Evolutionary conservation across 2,888 invertebrate genomes (phyloP).

Genomic region (Nineta flava): DNA sequence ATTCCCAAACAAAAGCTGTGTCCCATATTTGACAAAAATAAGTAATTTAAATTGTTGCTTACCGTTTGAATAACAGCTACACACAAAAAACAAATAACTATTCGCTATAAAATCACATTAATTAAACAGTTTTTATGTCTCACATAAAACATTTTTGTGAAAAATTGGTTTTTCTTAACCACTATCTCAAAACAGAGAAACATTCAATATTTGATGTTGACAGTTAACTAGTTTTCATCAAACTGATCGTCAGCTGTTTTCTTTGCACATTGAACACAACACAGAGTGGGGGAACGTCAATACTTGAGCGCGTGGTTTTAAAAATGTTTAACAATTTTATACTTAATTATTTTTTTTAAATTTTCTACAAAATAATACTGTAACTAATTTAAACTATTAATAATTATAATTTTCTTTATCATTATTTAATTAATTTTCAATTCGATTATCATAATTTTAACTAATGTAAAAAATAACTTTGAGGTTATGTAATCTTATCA

Average conservation of each 20-base stretch:
- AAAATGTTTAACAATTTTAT: background rate
- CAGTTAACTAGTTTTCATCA: conserved; percentile 17
- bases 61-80: conserved; percentile 2
- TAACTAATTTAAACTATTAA: too few relatives aligned
- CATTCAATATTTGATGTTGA: conserved; percentile 12
- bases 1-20: conserved; percentile 1
- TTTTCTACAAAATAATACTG: background rate
- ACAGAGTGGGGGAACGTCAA: conserved; percentile 3
- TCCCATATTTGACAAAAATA: background rate
- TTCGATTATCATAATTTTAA: background rate
- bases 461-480: too few relatives aligned
- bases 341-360: background rate
- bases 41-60: background rate
- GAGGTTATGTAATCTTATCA: too few relatives aligned
- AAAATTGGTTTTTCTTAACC: background rate
- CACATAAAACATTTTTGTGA: conserved; percentile 5
- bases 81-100: conserved; percentile 3
- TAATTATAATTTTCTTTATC: background rate
- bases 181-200: conserved; percentile 3
- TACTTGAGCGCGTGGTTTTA: background rate
- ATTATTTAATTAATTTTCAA: background rate
- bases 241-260: conserved; percentile 22
- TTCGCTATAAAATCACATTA: conserved; percentile 6
- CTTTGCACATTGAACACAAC: conserved; percentile 6
- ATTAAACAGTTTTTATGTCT: conserved; percentile 1